Evolutionary conservation across 2,888 invertebrate species (phyloP), one percentile per base, ranked within the genome.

Genomic region (Linnaemya vulpina): DNA sequence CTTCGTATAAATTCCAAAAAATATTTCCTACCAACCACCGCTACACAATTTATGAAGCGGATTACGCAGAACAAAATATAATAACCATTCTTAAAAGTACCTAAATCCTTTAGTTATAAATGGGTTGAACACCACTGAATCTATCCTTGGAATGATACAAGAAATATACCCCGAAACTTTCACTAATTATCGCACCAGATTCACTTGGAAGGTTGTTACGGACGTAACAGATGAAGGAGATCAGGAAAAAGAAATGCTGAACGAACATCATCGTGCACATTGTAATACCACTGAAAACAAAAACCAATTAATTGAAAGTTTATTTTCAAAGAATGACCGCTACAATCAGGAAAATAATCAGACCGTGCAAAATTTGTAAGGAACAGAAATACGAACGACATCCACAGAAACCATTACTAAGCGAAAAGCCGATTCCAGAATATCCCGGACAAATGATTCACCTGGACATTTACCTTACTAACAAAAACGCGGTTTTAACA

Each of bases 1-100:
- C 77, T 40, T 60, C 78, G 51, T 30, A 86, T 51, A 65, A 55
- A 71, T 86, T 84, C 20, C 11, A 70, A 25, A 83, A 58, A 43
- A 25, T 43, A 65, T 46, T 65, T 20, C 63, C 63, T n/a, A 65
- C 25, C 20, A 46, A 20, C 25, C 49, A 65, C 20, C n/a, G 65
- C 1, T 25, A 49, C 30, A 65, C n/a, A 5, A 49, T 65, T 10
- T n/a, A 46, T 15, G 63, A 74, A 43, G 17, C 53, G 1, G 55
- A 83, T 4, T 79, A 58, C 40, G 30, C 43, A 11, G 22, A 20
- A 13, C 35, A 73, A 38, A 63, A 60, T 22, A n/a, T 82, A 22
- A 40, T 73, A 22, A n/a, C 17, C 8, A 22, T 78, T 40, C 43
- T 83, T 3, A 83, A 68, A 38, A 58, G 43, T 78, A 74, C 25